Percentiles rank a stretch among this genome's conserved stretches.
phyloP scores from a whole-genome alignment of 2,888 invertebrate genomes.

The Drosophila paranaensis region DNA sequence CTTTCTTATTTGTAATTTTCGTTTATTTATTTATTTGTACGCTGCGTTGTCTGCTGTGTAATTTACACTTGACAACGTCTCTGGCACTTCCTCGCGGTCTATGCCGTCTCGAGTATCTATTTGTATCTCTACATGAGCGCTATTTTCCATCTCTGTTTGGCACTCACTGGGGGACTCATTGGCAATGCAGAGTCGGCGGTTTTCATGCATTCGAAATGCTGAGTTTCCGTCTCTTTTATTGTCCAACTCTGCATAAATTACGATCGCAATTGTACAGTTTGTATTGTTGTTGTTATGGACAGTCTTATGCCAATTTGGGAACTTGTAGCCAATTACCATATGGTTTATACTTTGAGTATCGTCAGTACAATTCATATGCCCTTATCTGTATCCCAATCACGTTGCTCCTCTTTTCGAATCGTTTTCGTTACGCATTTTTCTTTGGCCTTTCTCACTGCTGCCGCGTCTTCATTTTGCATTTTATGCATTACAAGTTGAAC shows the following conservation, averaged over 20 bases:
- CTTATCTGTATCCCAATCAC: slow-evolving; percentile 60
- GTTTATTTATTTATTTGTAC: slow-evolving; percentile 11
- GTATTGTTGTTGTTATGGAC: slow-evolving; percentile 21
- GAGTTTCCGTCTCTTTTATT: slow-evolving; percentile 48
- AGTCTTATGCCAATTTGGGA: slow-evolving; percentile 52
- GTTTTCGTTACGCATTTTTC: slow-evolving; percentile 26
- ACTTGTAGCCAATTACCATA: slow-evolving; percentile 53
- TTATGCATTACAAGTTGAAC: slow-evolving; percentile 34
- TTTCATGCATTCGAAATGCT: slow-evolving; percentile 61
- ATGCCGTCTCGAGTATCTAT: slow-evolving; percentile 10
- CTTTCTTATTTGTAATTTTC: background rate
- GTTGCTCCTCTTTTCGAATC: slow-evolving; percentile 31
- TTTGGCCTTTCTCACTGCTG: slow-evolving; percentile 8
- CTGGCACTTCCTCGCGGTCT: slow-evolving; percentile 33
- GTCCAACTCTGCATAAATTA: slow-evolving; percentile 63
- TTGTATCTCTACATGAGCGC: slow-evolving; percentile 10
- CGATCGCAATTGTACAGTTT: slow-evolving; percentile 28
- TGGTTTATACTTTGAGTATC: slow-evolving; percentile 20
- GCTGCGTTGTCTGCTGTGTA: slow-evolving; percentile 27
- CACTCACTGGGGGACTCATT: slow-evolving; percentile 42
- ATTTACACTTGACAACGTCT: slow-evolving; percentile 66
- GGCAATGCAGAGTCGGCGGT: slow-evolving; percentile 55
- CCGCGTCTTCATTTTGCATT: slow-evolving; percentile 12
- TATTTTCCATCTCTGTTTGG: slow-evolving; percentile 23
- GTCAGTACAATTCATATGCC: slow-evolving; percentile 36